Conservation (phyloP, 1,140 invertebrate species). For the Doryteuthis pealeii region DNA sequence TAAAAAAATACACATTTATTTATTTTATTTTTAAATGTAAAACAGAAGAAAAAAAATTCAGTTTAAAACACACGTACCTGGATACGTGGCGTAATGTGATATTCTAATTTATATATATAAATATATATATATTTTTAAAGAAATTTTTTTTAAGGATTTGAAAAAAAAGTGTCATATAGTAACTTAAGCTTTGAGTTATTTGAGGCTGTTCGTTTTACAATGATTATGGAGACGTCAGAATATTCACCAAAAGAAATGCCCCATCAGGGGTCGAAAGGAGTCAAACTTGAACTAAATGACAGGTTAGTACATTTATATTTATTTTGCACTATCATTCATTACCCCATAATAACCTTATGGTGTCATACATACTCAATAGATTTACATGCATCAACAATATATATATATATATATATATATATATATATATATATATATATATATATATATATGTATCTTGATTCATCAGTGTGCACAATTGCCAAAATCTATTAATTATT, state of each 20-base stretch:
- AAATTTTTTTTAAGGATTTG: not conserved
- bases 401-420: too few species aligned
- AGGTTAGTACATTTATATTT: not conserved
- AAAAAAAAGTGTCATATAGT: not conserved
- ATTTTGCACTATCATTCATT: not conserved
- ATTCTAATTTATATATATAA: not conserved
- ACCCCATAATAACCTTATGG: too few species aligned
- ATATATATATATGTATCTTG: too few species aligned
- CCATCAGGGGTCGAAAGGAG: not conserved
- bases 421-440: too few species aligned
- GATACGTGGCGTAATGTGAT: not conserved
- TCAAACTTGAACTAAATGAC: not conserved
- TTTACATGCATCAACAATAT: too few species aligned
- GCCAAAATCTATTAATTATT: too few species aligned
- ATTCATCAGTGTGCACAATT: too few species aligned
- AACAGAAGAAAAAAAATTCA: not conserved
- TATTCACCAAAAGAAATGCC: not conserved
- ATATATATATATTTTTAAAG: not conserved
- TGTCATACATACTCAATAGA: too few species aligned
- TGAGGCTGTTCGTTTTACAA: not conserved
- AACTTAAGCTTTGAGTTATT: not conserved
- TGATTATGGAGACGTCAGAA: not conserved
- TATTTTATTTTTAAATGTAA: not conserved
- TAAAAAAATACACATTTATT: not conserved
- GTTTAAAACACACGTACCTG: not conserved